Percentiles rank a stretch among this genome's conserved stretches.
These are phyloP conservation scores for Brevimyrus niger DNA, from an alignment of 2,113 vertebrate species.

Conservation along the genomic window DNA sequence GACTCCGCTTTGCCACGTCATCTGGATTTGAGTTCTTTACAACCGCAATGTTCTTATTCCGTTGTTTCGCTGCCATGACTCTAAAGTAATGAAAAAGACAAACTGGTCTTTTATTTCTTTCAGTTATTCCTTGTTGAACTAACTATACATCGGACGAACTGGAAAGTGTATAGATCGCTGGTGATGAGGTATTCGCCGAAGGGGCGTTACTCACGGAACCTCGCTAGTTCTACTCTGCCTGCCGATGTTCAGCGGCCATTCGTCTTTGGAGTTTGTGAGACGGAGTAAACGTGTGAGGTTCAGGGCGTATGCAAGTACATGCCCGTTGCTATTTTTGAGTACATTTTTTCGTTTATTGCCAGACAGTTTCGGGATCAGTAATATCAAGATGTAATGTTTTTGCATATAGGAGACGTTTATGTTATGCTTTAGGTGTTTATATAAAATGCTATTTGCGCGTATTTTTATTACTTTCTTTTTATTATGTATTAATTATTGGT, in stretches of 20 bases:
- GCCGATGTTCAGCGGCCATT: neutral
- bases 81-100: neutral
- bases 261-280: neutral
- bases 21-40: slow-evolving; percentile 50
- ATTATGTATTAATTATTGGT: neutral
- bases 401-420: neutral
- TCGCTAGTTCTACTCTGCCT: neutral
- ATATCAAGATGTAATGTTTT: neutral
- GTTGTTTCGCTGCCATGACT: slow-evolving; percentile 57
- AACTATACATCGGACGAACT: neutral
- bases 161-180: neutral
- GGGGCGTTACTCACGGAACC: neutral
- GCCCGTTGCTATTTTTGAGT: neutral
- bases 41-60: slow-evolving; percentile 44
- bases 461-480: no score
- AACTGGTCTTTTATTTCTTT: neutral
- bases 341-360: neutral
- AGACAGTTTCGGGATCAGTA: neutral
- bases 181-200: neutral
- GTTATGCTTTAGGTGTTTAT: neutral
- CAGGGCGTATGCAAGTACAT: neutral
- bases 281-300: neutral
- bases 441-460: neutral
- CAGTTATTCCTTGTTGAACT: neutral
- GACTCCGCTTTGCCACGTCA: slow-evolving; percentile 53